Evolutionary conservation across 2,888 invertebrate genomes (phyloP).

Genomic region (Pachymerium ferrugineum): DNA sequence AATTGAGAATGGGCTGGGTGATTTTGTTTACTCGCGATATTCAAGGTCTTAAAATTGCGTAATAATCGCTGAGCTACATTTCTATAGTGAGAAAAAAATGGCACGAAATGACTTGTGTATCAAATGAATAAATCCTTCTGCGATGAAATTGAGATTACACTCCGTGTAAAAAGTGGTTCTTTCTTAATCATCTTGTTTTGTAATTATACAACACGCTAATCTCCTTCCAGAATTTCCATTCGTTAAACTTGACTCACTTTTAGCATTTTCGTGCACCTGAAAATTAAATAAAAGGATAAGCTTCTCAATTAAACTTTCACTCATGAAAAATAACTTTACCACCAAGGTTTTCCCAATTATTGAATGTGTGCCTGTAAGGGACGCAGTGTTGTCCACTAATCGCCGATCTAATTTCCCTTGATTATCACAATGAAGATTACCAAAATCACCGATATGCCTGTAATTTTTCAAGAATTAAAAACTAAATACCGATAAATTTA

Average conservation of each 20-base stretch:
- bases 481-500: background rate
- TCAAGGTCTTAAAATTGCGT: background rate
- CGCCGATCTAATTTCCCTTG: conserved; percentile 18
- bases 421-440: conserved; percentile 34
- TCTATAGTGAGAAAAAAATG: background rate
- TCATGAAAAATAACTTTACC: conserved; percentile 25
- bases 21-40: background rate
- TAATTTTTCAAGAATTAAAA: background rate
- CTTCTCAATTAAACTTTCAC: background rate
- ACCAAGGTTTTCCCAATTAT: conserved; percentile 35
- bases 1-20: background rate
- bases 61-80: too few relatives aligned
- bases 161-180: background rate
- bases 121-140: conserved; percentile 2
- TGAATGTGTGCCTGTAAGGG: conserved; percentile 23
- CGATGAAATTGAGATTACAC: background rate
- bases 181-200: conserved; percentile 23
- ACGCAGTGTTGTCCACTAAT: background rate
- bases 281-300: conserved; percentile 15
- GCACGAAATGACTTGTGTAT: background rate
- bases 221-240: conserved; percentile 34
- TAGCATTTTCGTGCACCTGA: conserved; percentile 33
- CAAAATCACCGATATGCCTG: conserved; percentile 35
- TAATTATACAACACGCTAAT: conserved; percentile 35
- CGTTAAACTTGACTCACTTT: conserved; percentile 16